Evolutionary conservation across 2,797 vertebrate species (phyloP).

Genomic region (Diplodus sargus): DNA sequence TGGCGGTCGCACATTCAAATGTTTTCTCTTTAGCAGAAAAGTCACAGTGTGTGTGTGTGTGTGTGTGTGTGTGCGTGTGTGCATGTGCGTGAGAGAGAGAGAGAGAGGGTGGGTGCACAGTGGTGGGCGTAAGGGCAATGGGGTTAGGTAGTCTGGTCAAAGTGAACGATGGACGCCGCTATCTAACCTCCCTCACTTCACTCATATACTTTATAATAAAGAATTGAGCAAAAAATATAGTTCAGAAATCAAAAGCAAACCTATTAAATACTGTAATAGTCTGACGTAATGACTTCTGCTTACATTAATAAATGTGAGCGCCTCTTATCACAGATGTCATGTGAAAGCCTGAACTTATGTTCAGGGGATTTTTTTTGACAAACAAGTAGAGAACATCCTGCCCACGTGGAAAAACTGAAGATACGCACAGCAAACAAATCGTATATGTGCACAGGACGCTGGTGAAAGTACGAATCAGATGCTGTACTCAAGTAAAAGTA

Average conservation of each 20-base stretch:
- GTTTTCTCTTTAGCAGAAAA: constrained; percentile 13
- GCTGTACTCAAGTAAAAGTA: neutral
- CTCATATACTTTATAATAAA: neutral
- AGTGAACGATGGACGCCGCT: neutral
- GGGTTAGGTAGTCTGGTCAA: constrained; percentile 1
- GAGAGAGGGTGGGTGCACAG: neutral
- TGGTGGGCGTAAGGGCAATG: neutral
- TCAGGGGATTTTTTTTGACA: neutral
- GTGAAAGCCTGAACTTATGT: neutral
- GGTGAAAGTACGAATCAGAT: neutral
- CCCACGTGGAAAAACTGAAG: neutral
- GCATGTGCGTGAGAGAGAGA: neutral
- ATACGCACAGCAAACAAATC: neutral
- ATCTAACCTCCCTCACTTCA: neutral
- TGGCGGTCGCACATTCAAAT: constrained; percentile 22
- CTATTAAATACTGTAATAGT: neutral
- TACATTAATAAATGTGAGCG: neutral
- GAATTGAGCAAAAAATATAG: too few relatives aligned
- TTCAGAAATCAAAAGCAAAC: neutral
- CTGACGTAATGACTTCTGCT: neutral
- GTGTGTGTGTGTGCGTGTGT: neutral
- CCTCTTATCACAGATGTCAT: neutral
- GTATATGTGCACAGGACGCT: neutral
- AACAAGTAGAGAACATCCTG: neutral
- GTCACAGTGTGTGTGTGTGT: neutral